These are phyloP conservation scores for Scolopax mira DNA, from an alignment of 2,113 vertebrate genomes.

Conservation along the genomic window DNA sequence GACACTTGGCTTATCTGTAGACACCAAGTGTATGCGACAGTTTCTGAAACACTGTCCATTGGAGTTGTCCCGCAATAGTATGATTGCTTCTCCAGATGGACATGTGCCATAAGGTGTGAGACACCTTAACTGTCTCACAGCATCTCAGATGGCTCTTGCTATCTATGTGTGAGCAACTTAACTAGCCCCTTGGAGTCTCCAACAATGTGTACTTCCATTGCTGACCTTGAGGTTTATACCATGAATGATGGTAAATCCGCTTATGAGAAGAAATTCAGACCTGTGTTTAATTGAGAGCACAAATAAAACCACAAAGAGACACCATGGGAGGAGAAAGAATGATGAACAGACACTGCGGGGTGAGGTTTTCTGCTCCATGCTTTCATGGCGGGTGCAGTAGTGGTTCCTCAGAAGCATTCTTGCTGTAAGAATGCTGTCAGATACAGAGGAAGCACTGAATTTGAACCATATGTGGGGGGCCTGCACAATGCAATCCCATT, in stretches of 20 bases:
- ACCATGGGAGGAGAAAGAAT: not conserved
- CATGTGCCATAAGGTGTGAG: not conserved
- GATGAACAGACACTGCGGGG: not conserved
- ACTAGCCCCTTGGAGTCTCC: not conserved
- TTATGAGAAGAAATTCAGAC: not conserved
- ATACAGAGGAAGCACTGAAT: conserved; percentile 16
- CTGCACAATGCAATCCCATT: not conserved
- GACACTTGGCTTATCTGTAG: not conserved
- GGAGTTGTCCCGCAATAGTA: not conserved
- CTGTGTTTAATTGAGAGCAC: not conserved
- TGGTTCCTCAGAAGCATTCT: conserved; percentile 1
- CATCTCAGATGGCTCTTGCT: not conserved
- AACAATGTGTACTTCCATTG: not conserved
- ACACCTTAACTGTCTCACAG: not conserved
- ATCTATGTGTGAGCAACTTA: not conserved
- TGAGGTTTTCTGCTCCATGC: not conserved
- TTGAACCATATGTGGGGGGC: conserved; percentile 27
- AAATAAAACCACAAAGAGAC: not conserved
- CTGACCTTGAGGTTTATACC: not conserved
- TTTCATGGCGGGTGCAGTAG: conserved; percentile 2
- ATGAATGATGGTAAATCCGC: not conserved
- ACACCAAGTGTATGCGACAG: not conserved
- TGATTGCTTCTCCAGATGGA: not conserved
- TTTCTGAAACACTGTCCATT: not conserved
- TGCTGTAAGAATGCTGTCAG: not conserved